phyloP scores from a whole-genome alignment of 2,888 invertebrate species.

The Agrilus mali region DNA sequence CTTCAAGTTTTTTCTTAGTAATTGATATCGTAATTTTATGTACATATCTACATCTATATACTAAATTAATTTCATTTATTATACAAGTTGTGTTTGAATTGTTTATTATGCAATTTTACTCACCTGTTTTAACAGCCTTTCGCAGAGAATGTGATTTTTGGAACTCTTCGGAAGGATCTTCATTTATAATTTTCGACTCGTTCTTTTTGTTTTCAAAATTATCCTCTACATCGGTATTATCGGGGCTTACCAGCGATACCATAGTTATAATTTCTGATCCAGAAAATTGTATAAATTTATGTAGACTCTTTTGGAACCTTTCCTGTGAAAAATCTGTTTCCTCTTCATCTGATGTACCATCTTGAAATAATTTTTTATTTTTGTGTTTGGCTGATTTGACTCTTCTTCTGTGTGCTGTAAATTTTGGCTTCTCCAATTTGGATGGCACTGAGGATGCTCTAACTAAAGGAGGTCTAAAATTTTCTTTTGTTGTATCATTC shows the following conservation, averaged over 20 bases:
- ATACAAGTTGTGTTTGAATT: background rate
- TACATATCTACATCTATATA: too few species aligned
- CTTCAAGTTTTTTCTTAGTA: too few species aligned
- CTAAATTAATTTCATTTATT: too few species aligned
- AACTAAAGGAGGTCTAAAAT: constrained; percentile 24
- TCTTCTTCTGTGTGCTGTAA: constrained; percentile 24
- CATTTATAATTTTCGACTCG: constrained; percentile 6
- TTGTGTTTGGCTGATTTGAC: constrained; percentile 17
- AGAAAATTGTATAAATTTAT: constrained; percentile 20
- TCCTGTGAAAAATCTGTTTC: constrained; percentile 5
- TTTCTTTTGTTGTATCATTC: constrained; percentile 24
- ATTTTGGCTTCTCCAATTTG: constrained; percentile 21
- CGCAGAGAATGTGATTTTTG: constrained; percentile 17
- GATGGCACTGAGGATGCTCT: constrained; percentile 27
- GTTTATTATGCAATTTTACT: constrained; percentile 5
- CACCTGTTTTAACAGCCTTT: constrained; percentile 32
- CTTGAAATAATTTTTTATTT: constrained; percentile 14
- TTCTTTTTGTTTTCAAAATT: constrained; percentile 9
- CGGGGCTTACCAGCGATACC: constrained; percentile 54
- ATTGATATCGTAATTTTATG: too few species aligned
- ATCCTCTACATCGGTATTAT: constrained; percentile 49
- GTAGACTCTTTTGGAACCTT: constrained; percentile 7
- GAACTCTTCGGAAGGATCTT: constrained; percentile 7
- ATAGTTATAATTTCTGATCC: constrained; percentile 45
- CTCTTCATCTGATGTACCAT: constrained; percentile 5